Percentiles rank a stretch among this genome's conserved stretches.
phyloP scores from a whole-genome alignment of 1,140 invertebrate genomes.

The Hyphantria cunea region DNA sequence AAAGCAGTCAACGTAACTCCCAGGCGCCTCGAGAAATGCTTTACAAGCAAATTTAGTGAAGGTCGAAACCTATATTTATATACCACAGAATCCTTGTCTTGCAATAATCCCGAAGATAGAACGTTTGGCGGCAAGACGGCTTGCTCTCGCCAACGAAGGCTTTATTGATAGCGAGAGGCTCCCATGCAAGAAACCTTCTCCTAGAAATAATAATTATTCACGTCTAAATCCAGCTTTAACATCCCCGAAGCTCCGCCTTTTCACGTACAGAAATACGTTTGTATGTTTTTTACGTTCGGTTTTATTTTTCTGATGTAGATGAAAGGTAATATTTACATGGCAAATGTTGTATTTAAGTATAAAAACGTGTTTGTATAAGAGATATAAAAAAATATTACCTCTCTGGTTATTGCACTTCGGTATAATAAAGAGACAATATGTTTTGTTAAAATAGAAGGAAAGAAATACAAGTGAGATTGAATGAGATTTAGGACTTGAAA shows the following conservation, averaged over 20 bases:
- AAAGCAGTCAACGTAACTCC: slow-evolving; percentile 3
- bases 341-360: slow-evolving; percentile 27
- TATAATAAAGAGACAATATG: slow-evolving; percentile 28
- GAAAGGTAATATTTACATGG: slow-evolving; percentile 28
- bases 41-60: slow-evolving; percentile 55
- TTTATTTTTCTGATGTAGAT: slow-evolving; percentile 26
- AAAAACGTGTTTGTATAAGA: slow-evolving; percentile 29
- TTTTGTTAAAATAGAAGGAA: slow-evolving; percentile 18
- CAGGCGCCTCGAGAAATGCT: neutral
- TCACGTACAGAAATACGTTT: slow-evolving; percentile 22
- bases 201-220: slow-evolving; percentile 42
- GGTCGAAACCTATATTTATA: slow-evolving; percentile 67
- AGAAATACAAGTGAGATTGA: slow-evolving; percentile 17
- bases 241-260: neutral
- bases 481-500: slow-evolving; percentile 5
- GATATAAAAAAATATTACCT: slow-evolving; percentile 30
- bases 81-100: slow-evolving; percentile 57
- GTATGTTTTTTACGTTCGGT: slow-evolving; percentile 16
- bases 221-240: slow-evolving; percentile 26
- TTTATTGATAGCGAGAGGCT: slow-evolving; percentile 64
- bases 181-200: slow-evolving; percentile 23
- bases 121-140: slow-evolving; percentile 52
- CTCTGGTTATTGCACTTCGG: slow-evolving; percentile 24
- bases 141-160: slow-evolving; percentile 50
- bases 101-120: slow-evolving; percentile 66